Conservation (phyloP, 1,140 invertebrate species). For the Papilio helenus region DNA sequence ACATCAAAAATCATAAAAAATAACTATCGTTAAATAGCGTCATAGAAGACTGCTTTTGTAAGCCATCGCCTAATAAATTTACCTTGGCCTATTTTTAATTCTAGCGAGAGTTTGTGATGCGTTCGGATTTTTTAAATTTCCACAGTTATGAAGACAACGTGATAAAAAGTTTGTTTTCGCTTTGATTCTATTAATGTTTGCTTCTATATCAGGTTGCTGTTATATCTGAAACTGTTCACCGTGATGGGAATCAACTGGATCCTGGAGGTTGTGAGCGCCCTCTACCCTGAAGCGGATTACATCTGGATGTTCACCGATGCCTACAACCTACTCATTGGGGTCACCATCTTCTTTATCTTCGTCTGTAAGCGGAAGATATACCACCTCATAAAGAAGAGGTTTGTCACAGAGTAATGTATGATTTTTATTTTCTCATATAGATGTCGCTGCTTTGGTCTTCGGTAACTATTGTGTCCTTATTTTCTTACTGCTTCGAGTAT, state of each 20-base stretch:
- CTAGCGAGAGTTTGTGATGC: not conserved
- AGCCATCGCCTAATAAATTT: not conserved
- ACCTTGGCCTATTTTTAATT: slow-evolving; percentile 6
- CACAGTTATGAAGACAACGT: not conserved
- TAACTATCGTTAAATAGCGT: not conserved
- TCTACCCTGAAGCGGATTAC: slow-evolving; percentile 54
- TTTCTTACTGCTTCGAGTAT: not conserved
- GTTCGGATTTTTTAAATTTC: not conserved
- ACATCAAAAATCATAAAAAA: too few species aligned
- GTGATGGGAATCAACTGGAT: slow-evolving; percentile 79
- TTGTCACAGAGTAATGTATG: slow-evolving; percentile 46
- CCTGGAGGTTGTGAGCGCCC: slow-evolving; percentile 68
- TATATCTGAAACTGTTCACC: slow-evolving; percentile 72
- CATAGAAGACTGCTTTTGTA: not conserved
- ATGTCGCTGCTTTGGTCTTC: slow-evolving; percentile 32
- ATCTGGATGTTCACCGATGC: slow-evolving; percentile 66
- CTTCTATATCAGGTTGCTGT: slow-evolving; percentile 58
- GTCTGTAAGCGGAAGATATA: slow-evolving; percentile 82
- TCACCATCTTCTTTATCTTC: slow-evolving; percentile 82
- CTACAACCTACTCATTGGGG: slow-evolving; percentile 75
- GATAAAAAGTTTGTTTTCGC: not conserved
- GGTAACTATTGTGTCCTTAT: not conserved
- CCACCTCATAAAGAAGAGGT: slow-evolving; percentile 75
- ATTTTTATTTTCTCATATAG: slow-evolving; percentile 26
- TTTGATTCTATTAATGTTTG: not conserved